Evolutionary conservation across 2,888 invertebrate genomes (phyloP).

Genomic region (Palloptera scutellata): DNA sequence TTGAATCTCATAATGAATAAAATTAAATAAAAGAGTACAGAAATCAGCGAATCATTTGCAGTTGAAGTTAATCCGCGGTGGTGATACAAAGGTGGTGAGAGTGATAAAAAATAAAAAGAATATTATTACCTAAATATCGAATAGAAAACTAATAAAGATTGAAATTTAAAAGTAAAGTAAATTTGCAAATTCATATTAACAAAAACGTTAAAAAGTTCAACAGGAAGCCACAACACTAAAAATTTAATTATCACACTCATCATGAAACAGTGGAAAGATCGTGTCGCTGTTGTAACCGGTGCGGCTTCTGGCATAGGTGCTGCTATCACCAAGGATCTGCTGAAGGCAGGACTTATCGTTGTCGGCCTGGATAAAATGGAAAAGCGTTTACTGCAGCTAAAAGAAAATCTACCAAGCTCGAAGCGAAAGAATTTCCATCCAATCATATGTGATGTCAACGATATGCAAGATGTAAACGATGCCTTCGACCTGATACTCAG

Average conservation of each 20-base stretch:
- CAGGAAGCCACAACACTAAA: not conserved
- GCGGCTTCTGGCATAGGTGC: constrained; percentile 72
- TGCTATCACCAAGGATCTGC: constrained; percentile 63
- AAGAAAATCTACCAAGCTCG: constrained; percentile 50
- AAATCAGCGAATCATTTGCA: too few species aligned
- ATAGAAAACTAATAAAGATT: too few species aligned
- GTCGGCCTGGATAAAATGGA: constrained; percentile 67
- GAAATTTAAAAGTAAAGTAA: too few species aligned
- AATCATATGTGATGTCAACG: constrained; percentile 66
- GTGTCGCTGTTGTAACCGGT: constrained; percentile 72
- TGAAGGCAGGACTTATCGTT: constrained; percentile 67
- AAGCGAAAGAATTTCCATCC: constrained; percentile 56
- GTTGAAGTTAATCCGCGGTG: too few species aligned
- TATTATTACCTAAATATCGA: too few species aligned
- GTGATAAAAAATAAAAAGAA: too few species aligned
- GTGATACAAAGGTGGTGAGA: too few species aligned
- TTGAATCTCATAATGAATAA: too few species aligned
- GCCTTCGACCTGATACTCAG: constrained; percentile 66
- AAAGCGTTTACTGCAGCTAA: constrained; percentile 62
- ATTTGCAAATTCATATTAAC: not conserved
- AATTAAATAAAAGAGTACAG: too few species aligned
- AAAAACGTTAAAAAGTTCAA: not conserved
- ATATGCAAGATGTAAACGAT: constrained; percentile 67
- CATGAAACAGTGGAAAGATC: constrained; percentile 70
- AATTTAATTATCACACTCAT: not conserved